These are phyloP conservation scores for Oreohelix idahoensis DNA, from an alignment of 1,140 invertebrate genomes.

Conservation along the genomic window DNA sequence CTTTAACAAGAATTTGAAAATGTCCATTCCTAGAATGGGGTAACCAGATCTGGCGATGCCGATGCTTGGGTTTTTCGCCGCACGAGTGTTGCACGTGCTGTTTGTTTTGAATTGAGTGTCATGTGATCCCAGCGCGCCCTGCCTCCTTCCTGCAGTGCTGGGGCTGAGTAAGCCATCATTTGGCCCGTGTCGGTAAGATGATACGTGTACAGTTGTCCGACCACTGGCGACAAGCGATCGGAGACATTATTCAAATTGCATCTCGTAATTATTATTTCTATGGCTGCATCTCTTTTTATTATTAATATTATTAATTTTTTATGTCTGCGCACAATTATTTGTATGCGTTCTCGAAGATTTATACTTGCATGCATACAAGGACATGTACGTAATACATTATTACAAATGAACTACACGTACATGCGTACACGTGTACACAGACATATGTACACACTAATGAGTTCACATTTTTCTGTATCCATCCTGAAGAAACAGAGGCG, in stretches of 20 bases:
- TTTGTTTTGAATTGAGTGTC: not conserved
- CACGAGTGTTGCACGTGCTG: conserved; percentile 6
- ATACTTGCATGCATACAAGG: no score
- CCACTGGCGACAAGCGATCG: not conserved
- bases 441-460: no score
- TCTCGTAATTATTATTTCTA: not conserved
- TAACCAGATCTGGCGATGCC: not conserved
- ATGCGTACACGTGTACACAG: no score
- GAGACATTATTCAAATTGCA: not conserved
- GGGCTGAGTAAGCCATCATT: not conserved
- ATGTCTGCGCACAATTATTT: no score
- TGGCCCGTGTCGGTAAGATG: not conserved
- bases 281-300: not conserved
- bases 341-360: no score
- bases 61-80: not conserved
- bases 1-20: not conserved
- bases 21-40: not conserved
- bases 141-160: not conserved
- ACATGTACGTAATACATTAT: no score
- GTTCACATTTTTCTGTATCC: no score
- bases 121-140: not conserved
- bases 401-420: no score
- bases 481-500: no score
- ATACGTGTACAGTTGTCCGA: not conserved
- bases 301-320: not conserved